Percentiles rank a stretch among this genome's conserved stretches.
Conservation (phyloP, 2,797 vertebrate genomes). For the Gephyroberyx darwinii region DNA sequence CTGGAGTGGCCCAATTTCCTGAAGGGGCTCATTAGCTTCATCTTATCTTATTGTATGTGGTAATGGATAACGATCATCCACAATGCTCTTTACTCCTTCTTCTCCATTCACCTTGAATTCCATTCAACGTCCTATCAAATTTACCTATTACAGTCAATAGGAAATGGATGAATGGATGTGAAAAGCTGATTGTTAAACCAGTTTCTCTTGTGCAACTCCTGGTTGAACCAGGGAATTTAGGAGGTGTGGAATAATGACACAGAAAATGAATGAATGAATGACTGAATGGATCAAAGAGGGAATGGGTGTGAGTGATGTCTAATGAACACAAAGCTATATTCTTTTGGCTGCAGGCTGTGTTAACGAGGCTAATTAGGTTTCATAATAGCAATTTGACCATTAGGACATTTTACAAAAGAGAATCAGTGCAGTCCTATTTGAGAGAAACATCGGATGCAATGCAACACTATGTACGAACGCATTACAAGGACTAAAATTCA, state of each 20-base stretch:
- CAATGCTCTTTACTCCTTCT: no score
- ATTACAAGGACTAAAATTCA: conserved; percentile 47
- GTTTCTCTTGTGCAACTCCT: not conserved
- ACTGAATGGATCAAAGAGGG: not conserved
- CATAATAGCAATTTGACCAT: conserved; percentile 4
- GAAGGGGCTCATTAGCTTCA: no score
- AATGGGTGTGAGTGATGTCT: not conserved
- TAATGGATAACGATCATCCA: no score
- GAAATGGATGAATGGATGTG: not conserved
- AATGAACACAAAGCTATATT: not conserved
- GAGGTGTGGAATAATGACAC: conserved; percentile 1
- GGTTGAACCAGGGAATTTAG: not conserved
- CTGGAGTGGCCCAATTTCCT: no score
- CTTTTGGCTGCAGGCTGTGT: conserved; percentile 2
- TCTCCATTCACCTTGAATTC: no score
- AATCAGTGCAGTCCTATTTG: conserved; percentile 12
- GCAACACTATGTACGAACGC: conserved; percentile 7
- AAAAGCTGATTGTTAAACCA: not conserved
- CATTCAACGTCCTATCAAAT: not conserved
- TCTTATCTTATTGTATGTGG: no score
- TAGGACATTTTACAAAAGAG: conserved; percentile 22
- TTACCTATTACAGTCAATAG: not conserved
- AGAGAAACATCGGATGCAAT: conserved; percentile 22
- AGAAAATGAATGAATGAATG: not conserved
- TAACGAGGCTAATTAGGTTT: conserved; percentile 38